Percentiles rank a stretch among this genome's conserved stretches.
Conservation (phyloP, 1,140 invertebrate genomes). For the Metopolophium dirhodum region DNA sequence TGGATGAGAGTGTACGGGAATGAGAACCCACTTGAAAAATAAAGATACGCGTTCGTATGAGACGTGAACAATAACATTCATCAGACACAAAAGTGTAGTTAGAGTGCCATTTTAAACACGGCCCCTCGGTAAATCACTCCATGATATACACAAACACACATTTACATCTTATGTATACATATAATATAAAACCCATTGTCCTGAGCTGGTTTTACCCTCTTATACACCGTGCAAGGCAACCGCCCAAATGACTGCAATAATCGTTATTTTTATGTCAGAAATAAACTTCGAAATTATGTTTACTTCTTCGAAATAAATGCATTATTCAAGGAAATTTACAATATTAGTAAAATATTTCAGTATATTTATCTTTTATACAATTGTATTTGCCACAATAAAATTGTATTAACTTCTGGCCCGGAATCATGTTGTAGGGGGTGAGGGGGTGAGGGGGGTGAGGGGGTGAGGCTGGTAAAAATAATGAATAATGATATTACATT, state of each 20-base stretch:
- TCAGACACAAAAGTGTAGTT: constrained; percentile 46
- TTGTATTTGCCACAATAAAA: background rate
- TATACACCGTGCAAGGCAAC: background rate
- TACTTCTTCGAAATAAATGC: background rate
- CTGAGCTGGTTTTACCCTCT: constrained; percentile 12
- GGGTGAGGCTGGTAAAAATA: background rate
- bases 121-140: constrained; percentile 31
- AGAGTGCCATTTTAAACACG: constrained; percentile 50
- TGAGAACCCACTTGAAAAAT: constrained; percentile 32
- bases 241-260: constrained; percentile 19
- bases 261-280: constrained; percentile 36
- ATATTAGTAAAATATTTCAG: background rate
- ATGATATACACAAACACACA: background rate
- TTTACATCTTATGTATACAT: background rate
- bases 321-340: background rate
- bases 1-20: constrained; percentile 6
- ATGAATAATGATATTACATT: no score
- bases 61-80: constrained; percentile 47
- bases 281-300: constrained; percentile 7
- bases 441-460: no score
- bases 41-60: constrained; percentile 34
- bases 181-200: constrained; percentile 5
- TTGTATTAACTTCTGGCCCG: background rate
- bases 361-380: constrained; percentile 9
- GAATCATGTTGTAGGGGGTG: background rate